Conservation (phyloP, 2,888 invertebrate species). For the Apomyelois bistriatella region DNA sequence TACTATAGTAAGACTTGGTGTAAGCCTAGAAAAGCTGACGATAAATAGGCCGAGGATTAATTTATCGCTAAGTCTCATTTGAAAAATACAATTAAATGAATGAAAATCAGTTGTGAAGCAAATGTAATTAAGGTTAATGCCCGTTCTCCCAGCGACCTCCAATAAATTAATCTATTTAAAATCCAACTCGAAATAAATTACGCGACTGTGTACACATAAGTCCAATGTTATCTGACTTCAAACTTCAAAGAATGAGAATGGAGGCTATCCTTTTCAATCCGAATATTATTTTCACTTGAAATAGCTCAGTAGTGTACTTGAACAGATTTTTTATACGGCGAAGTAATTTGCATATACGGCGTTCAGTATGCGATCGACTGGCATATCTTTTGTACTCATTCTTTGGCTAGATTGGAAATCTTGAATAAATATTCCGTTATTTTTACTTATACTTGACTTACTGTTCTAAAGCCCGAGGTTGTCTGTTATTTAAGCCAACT, state of each 20-base stretch:
- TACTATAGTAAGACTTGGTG: too few relatives aligned
- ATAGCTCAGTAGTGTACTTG: slow-evolving; percentile 21
- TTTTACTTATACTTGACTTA: too few relatives aligned
- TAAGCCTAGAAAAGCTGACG: too few relatives aligned
- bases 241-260: slow-evolving; percentile 32
- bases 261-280: slow-evolving; percentile 24
- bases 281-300: slow-evolving; percentile 31
- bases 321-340: slow-evolving; percentile 16
- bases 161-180: background rate
- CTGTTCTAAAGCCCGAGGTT: too few relatives aligned
- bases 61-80: too few relatives aligned
- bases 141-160: background rate
- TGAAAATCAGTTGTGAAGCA: too few relatives aligned
- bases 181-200: background rate
- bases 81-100: too few relatives aligned
- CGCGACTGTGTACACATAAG: slow-evolving; percentile 13
- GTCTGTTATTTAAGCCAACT: too few relatives aligned
- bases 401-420: background rate
- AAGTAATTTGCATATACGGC: slow-evolving; percentile 10
- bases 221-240: slow-evolving; percentile 20
- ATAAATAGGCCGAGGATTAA: too few relatives aligned
- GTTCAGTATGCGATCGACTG: slow-evolving; percentile 4
- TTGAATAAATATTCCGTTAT: background rate
- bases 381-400: background rate
- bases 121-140: background rate